A percentile compares a stretch with the other conserved stretches of the same genome.
phyloP scores from a whole-genome alignment of 1,140 invertebrate species.

The Tetramorium parvispinum region DNA sequence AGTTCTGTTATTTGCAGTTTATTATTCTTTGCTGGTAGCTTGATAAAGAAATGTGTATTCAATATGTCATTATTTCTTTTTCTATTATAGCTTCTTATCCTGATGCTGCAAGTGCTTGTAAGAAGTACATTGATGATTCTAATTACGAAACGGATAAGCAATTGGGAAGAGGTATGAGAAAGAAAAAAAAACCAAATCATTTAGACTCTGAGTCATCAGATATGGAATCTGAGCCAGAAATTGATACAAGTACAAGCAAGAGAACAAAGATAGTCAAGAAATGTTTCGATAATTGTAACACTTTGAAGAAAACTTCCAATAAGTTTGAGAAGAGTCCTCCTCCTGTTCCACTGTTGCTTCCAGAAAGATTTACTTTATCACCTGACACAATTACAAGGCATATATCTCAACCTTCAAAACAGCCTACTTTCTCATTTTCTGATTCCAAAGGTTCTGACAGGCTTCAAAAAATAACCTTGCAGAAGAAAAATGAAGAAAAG shows the following conservation, averaged over 20 bases:
- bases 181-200: neutral
- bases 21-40: too few species aligned
- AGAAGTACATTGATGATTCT: neutral
- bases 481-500: too few species aligned
- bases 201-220: neutral
- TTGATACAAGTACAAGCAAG: neutral
- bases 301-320: neutral
- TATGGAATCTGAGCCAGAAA: neutral
- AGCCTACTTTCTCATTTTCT: neutral
- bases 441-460: neutral
- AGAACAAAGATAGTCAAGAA: neutral
- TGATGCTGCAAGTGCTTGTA: neutral
- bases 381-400: slow-evolving; percentile 3
- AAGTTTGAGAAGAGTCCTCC: neutral
- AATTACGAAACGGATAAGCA: neutral
- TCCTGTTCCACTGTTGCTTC: neutral
- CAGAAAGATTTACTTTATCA: neutral
- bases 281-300: neutral
- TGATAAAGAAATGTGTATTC: too few species aligned
- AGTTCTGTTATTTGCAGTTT: too few species aligned
- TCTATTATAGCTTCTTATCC: too few species aligned
- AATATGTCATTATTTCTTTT: too few species aligned
- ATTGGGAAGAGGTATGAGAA: neutral
- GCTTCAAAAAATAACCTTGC: neutral
- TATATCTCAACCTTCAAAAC: neutral